Conservation (phyloP, 2,888 invertebrate species). For the Anthoptus insignis region DNA sequence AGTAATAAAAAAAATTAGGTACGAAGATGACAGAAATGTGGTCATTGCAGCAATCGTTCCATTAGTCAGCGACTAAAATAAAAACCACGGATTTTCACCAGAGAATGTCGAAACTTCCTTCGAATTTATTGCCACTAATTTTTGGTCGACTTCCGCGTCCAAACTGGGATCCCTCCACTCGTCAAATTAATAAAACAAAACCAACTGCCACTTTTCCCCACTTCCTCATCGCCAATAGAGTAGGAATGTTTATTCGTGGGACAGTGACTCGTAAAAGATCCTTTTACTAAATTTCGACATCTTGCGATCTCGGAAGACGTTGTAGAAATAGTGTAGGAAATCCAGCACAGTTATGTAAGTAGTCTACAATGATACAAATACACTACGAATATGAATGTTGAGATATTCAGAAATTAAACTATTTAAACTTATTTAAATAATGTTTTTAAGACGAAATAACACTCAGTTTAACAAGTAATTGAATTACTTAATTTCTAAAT, state of each 20-base stretch:
- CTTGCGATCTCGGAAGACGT: too few relatives aligned
- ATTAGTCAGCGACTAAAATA: slow-evolving; percentile 26
- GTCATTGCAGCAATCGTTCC: slow-evolving; percentile 13
- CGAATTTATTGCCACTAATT: slow-evolving; percentile 75
- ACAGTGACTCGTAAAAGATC: slow-evolving; percentile 32
- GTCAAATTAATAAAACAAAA: slow-evolving; percentile 62
- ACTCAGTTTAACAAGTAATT: too few relatives aligned
- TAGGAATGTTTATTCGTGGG: slow-evolving; percentile 35
- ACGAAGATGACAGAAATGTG: slow-evolving; percentile 17
- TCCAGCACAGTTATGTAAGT: slow-evolving; percentile 15
- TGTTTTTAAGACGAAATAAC: too few relatives aligned
- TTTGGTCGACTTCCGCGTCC: slow-evolving; percentile 70
- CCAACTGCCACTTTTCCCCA: slow-evolving; percentile 52
- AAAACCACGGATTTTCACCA: slow-evolving; percentile 38
- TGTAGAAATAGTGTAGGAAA: background rate
- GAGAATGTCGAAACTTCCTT: slow-evolving; percentile 58
- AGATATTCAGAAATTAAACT: too few relatives aligned
- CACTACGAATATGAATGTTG: too few relatives aligned
- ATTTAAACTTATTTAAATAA: too few relatives aligned
- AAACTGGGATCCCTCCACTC: slow-evolving; percentile 56
- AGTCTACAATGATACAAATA: too few relatives aligned
- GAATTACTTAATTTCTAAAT: too few relatives aligned
- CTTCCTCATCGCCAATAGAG: slow-evolving; percentile 48
- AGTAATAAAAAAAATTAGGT: background rate
- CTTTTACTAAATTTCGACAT: slow-evolving; percentile 38